Evolutionary conservation across 2,888 invertebrate genomes (phyloP).

Genomic region (Allophyes oxyacanthae): DNA sequence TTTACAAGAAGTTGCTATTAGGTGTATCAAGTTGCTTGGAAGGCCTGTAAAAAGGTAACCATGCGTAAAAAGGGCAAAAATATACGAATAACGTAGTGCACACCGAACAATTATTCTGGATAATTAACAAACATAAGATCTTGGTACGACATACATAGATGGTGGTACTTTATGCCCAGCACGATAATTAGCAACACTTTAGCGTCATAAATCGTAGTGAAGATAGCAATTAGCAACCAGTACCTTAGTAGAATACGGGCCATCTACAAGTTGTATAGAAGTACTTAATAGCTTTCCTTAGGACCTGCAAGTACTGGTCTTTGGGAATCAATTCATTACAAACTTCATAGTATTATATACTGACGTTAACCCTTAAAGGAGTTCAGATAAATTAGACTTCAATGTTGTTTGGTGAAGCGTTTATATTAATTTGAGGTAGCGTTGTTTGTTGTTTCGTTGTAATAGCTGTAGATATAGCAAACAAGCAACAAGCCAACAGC

Average conservation of each 20-base stretch:
- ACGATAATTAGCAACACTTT: conserved; percentile 50
- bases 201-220: conserved; percentile 48
- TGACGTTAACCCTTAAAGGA: conserved; percentile 42
- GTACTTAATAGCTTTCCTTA: conserved; percentile 31
- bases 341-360: too few species aligned
- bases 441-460: too few species aligned
- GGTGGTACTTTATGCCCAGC: conserved; percentile 46
- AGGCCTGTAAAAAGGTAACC: too few species aligned
- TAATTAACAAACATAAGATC: conserved; percentile 41
- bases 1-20: conserved; percentile 4
- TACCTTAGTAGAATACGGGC: conserved; percentile 21
- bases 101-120: conserved; percentile 42
- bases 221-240: conserved; percentile 46
- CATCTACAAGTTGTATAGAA: conserved; percentile 26
- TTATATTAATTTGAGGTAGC: conserved; percentile 42
- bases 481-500: too few species aligned
- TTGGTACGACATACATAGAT: conserved; percentile 33
- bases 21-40: too few species aligned
- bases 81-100: conserved; percentile 22
- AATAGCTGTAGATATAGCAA: too few species aligned
- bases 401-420: conserved; percentile 34
- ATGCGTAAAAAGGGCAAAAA: too few species aligned
- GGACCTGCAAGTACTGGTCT: conserved; percentile 1
- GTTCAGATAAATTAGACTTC: conserved; percentile 34
- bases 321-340: conserved; percentile 3